Evolutionary conservation across 2,113 vertebrate genomes (phyloP).

Genomic region (Oreotrochilus melanogaster): DNA sequence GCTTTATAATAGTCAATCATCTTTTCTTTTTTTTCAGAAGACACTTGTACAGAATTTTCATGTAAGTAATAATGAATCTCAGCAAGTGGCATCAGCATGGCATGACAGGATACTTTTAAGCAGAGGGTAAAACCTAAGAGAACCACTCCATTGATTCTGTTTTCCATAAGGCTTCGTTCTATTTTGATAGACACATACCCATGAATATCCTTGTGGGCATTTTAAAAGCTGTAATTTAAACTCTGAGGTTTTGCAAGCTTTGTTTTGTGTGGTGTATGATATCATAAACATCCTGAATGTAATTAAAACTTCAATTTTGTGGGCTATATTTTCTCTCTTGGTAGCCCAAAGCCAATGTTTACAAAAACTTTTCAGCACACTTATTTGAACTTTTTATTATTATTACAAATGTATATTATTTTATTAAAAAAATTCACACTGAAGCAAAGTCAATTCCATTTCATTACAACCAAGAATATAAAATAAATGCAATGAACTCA

Average conservation of each 20-base stretch:
- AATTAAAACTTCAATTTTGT: constrained; percentile 35
- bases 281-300: constrained; percentile 39
- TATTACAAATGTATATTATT: constrained; percentile 70
- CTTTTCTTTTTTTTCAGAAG: background rate
- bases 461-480: constrained; percentile 94
- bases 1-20: background rate
- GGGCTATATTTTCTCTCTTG: background rate
- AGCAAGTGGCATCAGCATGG: background rate
- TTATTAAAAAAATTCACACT: constrained; percentile 76
- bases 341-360: constrained; percentile 4
- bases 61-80: background rate
- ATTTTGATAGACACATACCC: constrained; percentile 2
- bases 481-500: constrained; percentile 92
- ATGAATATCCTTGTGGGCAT: background rate
- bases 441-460: constrained; percentile 87
- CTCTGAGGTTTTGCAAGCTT: constrained; percentile 42
- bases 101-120: background rate
- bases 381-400: constrained; percentile 63
- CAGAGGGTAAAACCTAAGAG: background rate
- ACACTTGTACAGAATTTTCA: background rate
- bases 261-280: constrained; percentile 43
- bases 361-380: constrained; percentile 7
- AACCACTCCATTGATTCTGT: background rate
- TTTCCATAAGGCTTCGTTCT: constrained; percentile 25
- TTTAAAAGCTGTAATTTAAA: constrained; percentile 49